Evolutionary conservation across 2,113 vertebrate genomes (phyloP), one percentile per base, ranked within the genome.

Genomic region (Sapajus apella): DNA sequence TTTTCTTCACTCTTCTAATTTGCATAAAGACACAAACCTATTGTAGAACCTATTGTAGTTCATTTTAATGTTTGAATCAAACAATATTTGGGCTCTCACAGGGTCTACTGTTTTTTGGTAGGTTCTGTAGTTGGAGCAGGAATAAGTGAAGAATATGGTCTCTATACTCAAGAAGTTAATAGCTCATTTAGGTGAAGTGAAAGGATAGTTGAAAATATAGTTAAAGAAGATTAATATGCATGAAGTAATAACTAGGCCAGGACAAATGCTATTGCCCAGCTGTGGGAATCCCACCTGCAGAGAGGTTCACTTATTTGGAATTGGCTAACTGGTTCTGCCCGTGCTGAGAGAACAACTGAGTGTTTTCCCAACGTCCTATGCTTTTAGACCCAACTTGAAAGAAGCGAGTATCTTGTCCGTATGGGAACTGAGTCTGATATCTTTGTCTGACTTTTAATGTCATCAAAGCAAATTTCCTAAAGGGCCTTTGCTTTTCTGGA

Each of bases 401-500:
- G 8, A 81, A 72, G 66, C 52, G 50, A 95, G n/a, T 80, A 30
- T 32, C 25, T 23, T 37, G 56, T 82, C 58, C 79, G 25, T 43
- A n/a, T 70, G 73, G 80, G 20, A 79, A 80, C 13, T 6, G 64
- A 87, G 50, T 64, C 16, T 23, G n/a, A 52, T 70, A 83, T 21
- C 72, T 90, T 66, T 77, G 12, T 79, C 92, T 84, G 79, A 68
- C 50, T 85, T 56, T 91, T 80, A 83, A 55, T 93, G 79, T 43
- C 40, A 73, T 56, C 3, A 45, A 77, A 96, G 84, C 55, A 83
- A 81, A 72, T 68, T 81, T 92, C 80, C 87, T 66, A 93, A 93
- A 55, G 5, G 21, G 50, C 66, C 9, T 45, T 5, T 95, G 94
- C 90, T 73, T 94, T 90, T 47, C 95, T 94, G 90, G 92, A 66